Percentiles rank a stretch among this genome's conserved stretches.
Evolutionary conservation across 2,797 vertebrate genomes (phyloP).

Genomic region (Onychomys leucogaster): DNA sequence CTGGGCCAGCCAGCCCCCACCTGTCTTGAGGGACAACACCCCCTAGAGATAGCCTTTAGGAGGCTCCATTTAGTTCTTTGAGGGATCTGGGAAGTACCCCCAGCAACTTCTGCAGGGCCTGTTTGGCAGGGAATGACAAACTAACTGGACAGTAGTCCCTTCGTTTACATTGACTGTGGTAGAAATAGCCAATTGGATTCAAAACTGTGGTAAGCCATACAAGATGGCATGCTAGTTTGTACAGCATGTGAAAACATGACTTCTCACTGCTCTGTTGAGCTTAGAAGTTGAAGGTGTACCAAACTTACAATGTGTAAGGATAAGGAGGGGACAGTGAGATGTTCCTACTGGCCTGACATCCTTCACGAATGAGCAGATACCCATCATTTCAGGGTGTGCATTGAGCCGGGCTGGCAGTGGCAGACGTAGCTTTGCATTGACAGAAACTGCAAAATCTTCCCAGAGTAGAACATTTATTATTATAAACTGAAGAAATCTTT

Average conservation of each 20-base stretch:
- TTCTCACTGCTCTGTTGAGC: not conserved
- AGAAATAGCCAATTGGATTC: not conserved
- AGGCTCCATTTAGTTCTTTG: not conserved
- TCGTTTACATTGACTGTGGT: not conserved
- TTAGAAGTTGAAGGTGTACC: not conserved
- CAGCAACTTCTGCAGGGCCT: not conserved
- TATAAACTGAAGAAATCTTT: not conserved
- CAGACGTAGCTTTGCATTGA: not conserved
- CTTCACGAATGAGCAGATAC: not conserved
- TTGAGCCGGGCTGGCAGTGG: not conserved
- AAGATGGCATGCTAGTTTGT: not conserved
- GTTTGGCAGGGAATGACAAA: not conserved
- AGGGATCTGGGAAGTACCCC: not conserved
- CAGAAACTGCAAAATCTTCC: not conserved
- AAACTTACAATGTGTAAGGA: not conserved
- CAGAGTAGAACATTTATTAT: not conserved
- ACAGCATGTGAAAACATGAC: not conserved
- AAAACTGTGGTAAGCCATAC: not conserved
- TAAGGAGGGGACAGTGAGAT: not conserved
- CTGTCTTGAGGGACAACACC: not conserved
- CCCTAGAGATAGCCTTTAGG: not conserved
- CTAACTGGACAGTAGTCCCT: not conserved
- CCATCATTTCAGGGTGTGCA: rapidly evolving
- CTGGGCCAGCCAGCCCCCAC: not conserved
- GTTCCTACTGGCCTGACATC: rapidly evolving